Evolutionary conservation across 1,140 invertebrate genomes (phyloP).

Genomic region (Cyrtorhinus lividipennis): DNA sequence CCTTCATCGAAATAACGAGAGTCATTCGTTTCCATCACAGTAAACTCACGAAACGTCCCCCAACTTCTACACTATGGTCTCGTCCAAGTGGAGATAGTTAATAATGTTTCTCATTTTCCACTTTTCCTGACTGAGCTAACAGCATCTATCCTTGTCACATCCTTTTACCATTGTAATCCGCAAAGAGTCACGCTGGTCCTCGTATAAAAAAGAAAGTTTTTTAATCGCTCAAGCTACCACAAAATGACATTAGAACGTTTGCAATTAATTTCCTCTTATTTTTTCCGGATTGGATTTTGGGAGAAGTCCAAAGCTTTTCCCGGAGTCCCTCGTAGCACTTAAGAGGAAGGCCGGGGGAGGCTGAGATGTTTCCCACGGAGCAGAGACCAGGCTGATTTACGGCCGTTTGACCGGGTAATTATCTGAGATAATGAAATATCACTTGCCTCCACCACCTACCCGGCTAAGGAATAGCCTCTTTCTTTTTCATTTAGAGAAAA

Average conservation of each 20-base stretch:
- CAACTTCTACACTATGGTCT: too few species aligned
- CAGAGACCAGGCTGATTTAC: background rate
- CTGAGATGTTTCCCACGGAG: background rate
- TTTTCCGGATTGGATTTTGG: slow-evolving; percentile 7
- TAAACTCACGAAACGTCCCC: too few species aligned
- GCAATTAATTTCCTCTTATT: background rate
- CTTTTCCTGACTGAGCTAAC: background rate
- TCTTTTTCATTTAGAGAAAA: background rate
- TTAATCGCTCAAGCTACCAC: background rate
- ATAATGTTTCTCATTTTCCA: background rate
- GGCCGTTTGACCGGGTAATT: slow-evolving; percentile 3
- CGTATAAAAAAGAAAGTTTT: background rate
- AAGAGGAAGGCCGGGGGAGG: background rate
- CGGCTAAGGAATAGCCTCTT: background rate
- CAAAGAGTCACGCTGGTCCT: background rate
- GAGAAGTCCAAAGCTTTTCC: background rate
- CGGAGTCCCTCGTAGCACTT: background rate
- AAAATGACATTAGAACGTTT: background rate
- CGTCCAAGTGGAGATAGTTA: background rate
- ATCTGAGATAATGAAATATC: slow-evolving; percentile 7
- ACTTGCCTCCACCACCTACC: slow-evolving; percentile 1
- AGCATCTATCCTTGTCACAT: background rate
- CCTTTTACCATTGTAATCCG: background rate
- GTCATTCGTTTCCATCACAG: too few species aligned
- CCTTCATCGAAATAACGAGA: too few species aligned